Conservation (phyloP, 2,113 vertebrate species). For the Marmota monax region DNA sequence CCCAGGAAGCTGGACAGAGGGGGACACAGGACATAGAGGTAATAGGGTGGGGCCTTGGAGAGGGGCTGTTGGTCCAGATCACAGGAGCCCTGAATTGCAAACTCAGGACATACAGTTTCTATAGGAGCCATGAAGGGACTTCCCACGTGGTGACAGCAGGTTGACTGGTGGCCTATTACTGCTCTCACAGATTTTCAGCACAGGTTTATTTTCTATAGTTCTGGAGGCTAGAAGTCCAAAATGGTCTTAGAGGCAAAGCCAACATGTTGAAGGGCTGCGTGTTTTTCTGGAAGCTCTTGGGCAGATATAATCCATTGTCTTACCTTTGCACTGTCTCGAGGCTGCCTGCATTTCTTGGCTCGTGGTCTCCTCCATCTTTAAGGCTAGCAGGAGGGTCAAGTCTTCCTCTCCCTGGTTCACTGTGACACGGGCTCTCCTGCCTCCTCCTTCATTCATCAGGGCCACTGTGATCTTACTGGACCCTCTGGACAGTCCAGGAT, state of each 20-base stretch:
- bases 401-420: background rate
- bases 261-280: background rate
- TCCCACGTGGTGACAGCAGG: background rate
- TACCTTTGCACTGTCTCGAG: background rate
- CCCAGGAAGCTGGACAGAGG: background rate
- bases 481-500: too few species aligned
- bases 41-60: background rate
- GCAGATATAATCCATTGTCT: background rate
- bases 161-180: background rate
- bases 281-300: background rate
- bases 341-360: background rate
- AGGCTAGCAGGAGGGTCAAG: background rate
- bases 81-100: background rate
- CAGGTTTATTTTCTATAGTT: background rate
- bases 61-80: background rate
- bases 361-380: background rate
- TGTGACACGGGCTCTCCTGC: too few species aligned
- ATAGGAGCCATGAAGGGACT: background rate
- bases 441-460: background rate
- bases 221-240: background rate
- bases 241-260: background rate
- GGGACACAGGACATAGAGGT: too few species aligned
- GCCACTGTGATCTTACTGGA: too few species aligned
- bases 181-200: background rate
- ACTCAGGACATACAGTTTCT: background rate